Evolutionary conservation across 2,888 invertebrate species (phyloP).

Genomic region (Apamea anceps): DNA sequence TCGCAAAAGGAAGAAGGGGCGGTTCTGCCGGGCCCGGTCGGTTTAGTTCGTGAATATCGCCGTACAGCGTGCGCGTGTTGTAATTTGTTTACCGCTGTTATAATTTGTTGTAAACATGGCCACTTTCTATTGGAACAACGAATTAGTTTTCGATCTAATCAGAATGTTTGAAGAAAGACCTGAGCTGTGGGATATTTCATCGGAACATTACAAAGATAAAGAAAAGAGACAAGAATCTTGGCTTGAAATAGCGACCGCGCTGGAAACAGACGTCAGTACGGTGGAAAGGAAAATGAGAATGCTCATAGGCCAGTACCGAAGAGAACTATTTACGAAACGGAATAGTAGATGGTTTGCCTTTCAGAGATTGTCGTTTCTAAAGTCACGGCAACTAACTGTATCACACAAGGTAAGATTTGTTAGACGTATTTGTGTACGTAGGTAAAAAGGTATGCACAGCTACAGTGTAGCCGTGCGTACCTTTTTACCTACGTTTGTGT

Average conservation of each 20-base stretch:
- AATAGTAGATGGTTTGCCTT: conserved; percentile 47
- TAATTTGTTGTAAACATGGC: conserved; percentile 46
- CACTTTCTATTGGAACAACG: conserved; percentile 33
- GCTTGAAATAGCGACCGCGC: conserved; percentile 35
- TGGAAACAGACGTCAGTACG: conserved; percentile 19
- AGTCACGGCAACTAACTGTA: conserved; percentile 7
- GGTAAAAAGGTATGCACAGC: background rate
- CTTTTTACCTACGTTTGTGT: too few relatives aligned
- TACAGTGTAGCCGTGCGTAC: background rate
- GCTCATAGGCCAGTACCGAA: conserved; percentile 38
- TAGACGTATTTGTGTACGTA: background rate
- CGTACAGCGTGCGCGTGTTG: conserved; percentile 21
- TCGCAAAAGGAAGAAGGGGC: background rate
- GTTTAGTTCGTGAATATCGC: conserved; percentile 11
- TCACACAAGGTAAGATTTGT: conserved; percentile 33
- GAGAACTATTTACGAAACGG: conserved; percentile 30
- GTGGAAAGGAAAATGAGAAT: conserved; percentile 46
- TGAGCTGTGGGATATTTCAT: conserved; percentile 40
- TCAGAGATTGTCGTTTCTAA: conserved; percentile 38
- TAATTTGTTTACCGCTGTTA: conserved; percentile 21
- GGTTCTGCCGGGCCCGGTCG: background rate
- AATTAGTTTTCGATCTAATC: conserved; percentile 38
- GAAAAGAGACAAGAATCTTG: conserved; percentile 37
- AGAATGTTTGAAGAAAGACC: conserved; percentile 37
- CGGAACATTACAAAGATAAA: conserved; percentile 22